Conservation (phyloP, 1,140 invertebrate species). For the Amyelois transitella region DNA sequence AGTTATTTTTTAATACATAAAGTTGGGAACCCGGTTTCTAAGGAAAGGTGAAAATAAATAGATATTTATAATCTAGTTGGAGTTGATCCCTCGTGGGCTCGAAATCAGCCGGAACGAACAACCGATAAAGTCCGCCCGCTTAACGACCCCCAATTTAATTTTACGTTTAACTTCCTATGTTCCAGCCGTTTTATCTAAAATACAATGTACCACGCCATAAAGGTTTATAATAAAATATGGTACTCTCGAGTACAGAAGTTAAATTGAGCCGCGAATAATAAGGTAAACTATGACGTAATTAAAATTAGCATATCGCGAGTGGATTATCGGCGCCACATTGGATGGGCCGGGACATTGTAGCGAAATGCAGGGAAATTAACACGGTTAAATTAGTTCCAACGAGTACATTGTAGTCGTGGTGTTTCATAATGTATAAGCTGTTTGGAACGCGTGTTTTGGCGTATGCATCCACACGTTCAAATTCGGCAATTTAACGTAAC, state of each 20-base stretch:
- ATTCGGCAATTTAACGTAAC: not conserved
- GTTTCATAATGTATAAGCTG: not conserved
- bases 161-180: not conserved
- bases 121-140: not conserved
- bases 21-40: too few species aligned
- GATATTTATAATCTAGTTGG: not conserved
- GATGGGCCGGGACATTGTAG: not conserved
- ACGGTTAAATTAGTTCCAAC: not conserved
- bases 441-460: not conserved
- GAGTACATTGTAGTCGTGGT: not conserved
- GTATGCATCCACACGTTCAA: not conserved
- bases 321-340: not conserved
- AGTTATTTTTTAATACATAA: too few species aligned
- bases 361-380: not conserved
- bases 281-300: not conserved
- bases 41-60: too few species aligned
- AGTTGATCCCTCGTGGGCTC: not conserved
- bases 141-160: not conserved
- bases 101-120: not conserved
- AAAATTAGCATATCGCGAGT: not conserved
- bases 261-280: not conserved
- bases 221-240: not conserved
- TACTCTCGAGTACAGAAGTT: not conserved
- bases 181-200: not conserved
- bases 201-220: not conserved